Evolutionary conservation across 2,797 vertebrate genomes (phyloP).

Genomic region (Salarias fasciatus): DNA sequence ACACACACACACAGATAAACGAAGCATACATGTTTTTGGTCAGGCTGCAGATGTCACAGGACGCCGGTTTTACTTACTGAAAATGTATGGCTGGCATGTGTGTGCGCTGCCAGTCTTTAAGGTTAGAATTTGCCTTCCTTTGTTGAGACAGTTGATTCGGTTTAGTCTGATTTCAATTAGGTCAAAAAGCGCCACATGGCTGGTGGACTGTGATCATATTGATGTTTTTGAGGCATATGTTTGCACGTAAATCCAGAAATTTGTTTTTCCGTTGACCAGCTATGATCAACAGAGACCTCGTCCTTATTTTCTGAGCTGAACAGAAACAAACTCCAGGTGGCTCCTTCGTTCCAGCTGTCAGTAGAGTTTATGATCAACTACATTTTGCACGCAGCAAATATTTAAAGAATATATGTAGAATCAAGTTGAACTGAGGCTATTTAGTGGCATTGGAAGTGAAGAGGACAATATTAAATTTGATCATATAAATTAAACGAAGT

Average conservation of each 20-base stretch:
- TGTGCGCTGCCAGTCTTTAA: conserved; percentile 10
- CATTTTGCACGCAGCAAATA: background rate
- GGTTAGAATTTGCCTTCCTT: conserved; percentile 25
- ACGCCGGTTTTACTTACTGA: conserved; percentile 24
- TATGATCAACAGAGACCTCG: background rate
- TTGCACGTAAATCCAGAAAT: conserved; percentile 9
- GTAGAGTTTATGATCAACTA: background rate
- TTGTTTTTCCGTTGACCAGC: background rate
- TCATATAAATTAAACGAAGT: conserved; percentile 13
- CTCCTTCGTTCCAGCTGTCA: no score
- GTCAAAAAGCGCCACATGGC: conserved; percentile 29
- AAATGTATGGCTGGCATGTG: conserved; percentile 31
- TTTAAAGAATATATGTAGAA: conserved; percentile 9
- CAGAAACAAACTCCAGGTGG: conserved; percentile 5
- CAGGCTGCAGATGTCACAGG: conserved; percentile 27
- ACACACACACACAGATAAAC: background rate
- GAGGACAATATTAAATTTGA: conserved; percentile 14
- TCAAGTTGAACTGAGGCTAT: conserved; percentile 19
- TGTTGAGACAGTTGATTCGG: background rate
- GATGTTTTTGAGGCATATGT: conserved; percentile 4
- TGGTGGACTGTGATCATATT: background rate
- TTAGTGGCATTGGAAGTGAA: background rate
- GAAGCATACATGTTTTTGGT: conserved; percentile 11
- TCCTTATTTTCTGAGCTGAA: conserved; percentile 6
- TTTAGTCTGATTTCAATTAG: conserved; percentile 37